Conservation (phyloP, 2,797 vertebrate species). For the Poecilia velifera region DNA sequence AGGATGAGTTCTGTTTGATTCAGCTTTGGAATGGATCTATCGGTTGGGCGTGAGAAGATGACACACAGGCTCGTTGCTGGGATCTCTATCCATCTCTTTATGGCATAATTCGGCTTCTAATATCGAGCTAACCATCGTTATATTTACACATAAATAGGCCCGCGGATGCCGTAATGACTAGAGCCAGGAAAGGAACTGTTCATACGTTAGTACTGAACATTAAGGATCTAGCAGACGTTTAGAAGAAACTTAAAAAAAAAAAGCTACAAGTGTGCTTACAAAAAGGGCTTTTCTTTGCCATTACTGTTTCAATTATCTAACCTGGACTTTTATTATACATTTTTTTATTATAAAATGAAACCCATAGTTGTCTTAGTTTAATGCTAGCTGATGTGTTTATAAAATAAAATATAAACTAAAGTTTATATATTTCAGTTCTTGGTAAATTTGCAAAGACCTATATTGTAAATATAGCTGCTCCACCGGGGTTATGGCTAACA, state of each 20-base stretch:
- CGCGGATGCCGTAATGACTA: conserved; percentile 63
- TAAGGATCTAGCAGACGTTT: conserved; percentile 57
- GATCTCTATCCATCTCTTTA: conserved; percentile 54
- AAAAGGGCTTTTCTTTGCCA: conserved; percentile 37
- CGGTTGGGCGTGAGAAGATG: conserved; percentile 71
- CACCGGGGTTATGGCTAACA: conserved; percentile 3
- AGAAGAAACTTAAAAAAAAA: conserved; percentile 34
- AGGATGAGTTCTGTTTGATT: conserved; percentile 58
- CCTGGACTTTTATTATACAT: background rate
- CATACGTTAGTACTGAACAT: conserved; percentile 79
- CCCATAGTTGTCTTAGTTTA: conserved; percentile 14
- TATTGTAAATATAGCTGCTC: conserved; percentile 15
- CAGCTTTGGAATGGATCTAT: conserved; percentile 51
- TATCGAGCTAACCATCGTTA: conserved; percentile 74
- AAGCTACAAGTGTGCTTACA: conserved; percentile 52
- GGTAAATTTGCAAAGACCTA: conserved; percentile 29
- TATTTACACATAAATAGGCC: conserved; percentile 78
- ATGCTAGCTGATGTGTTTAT: conserved; percentile 20
- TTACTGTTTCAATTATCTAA: conserved; percentile 14
- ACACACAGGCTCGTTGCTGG: conserved; percentile 55
- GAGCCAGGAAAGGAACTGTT: conserved; percentile 78
- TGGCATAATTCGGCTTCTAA: conserved; percentile 61
- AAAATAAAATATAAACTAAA: conserved; percentile 37
- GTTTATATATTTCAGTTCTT: conserved; percentile 34
- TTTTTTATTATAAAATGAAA: background rate